These are phyloP conservation scores for Odontophorus gujanensis DNA, from an alignment of 2,113 vertebrate genomes.

Conservation along the genomic window DNA sequence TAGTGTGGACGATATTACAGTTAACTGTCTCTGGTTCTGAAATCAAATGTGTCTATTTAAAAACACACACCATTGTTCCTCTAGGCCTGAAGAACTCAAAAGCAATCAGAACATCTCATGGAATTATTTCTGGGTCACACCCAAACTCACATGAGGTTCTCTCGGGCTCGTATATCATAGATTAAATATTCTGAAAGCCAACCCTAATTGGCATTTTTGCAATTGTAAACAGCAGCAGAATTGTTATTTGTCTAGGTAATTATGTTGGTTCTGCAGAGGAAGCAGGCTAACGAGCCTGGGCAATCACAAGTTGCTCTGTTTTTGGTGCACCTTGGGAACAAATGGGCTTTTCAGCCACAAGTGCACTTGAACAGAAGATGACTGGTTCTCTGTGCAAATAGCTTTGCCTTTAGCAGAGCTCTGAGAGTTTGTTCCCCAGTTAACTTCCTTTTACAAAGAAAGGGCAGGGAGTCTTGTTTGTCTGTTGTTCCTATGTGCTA, in stretches of 20 bases:
- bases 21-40: neutral
- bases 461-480: accelerated
- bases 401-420: neutral
- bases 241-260: neutral
- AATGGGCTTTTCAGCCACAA: neutral
- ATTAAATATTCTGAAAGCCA: neutral
- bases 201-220: neutral
- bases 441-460: neutral
- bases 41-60: neutral
- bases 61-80: neutral
- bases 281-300: neutral
- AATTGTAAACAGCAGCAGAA: neutral
- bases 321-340: neutral
- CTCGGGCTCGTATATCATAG: neutral
- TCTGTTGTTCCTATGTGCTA: neutral
- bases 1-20: neutral
- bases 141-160: neutral
- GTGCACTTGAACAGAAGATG: neutral
- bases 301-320: neutral
- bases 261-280: neutral
- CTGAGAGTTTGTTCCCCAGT: neutral
- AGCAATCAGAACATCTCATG: neutral
- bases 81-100: neutral
- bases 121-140: neutral
- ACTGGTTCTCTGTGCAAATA: neutral